A percentile compares a stretch with the other conserved stretches of the same genome.
Evolutionary conservation across 2,888 invertebrate genomes (phyloP).

Genomic region (Erebia epiphron): DNA sequence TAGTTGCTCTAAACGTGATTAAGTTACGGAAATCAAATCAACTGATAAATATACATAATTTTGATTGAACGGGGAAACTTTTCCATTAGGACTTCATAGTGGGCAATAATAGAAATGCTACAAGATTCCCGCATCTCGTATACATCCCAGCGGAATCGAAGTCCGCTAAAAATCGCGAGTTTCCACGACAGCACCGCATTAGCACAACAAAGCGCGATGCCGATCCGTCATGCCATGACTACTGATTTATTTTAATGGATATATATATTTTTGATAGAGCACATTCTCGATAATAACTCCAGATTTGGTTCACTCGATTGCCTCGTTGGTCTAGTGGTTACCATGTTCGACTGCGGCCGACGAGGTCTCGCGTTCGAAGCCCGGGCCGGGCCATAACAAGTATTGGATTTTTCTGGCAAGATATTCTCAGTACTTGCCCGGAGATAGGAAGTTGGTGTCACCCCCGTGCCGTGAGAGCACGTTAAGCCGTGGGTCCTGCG

Average conservation of each 20-base stretch:
- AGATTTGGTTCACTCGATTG: neutral
- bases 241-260: conserved; percentile 82
- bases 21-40: neutral
- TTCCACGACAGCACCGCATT: conserved; percentile 61
- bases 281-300: conserved; percentile 38
- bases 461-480: too few species aligned
- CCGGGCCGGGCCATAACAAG: too few species aligned
- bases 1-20: neutral
- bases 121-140: conserved; percentile 4
- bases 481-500: too few species aligned
- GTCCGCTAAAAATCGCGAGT: conserved; percentile 44
- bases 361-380: too few species aligned
- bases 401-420: too few species aligned
- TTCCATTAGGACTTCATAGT: neutral
- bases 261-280: conserved; percentile 69
- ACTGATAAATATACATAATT: neutral
- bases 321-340: too few species aligned
- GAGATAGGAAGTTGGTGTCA: too few species aligned
- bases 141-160: conserved; percentile 34
- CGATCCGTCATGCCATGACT: conserved; percentile 81
- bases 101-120: conserved; percentile 11
- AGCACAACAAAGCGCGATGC: conserved; percentile 72
- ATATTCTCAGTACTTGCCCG: too few species aligned
- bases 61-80: neutral
- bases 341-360: too few species aligned